Conservation (phyloP, 2,113 vertebrate species). For the Arizona elegans region DNA sequence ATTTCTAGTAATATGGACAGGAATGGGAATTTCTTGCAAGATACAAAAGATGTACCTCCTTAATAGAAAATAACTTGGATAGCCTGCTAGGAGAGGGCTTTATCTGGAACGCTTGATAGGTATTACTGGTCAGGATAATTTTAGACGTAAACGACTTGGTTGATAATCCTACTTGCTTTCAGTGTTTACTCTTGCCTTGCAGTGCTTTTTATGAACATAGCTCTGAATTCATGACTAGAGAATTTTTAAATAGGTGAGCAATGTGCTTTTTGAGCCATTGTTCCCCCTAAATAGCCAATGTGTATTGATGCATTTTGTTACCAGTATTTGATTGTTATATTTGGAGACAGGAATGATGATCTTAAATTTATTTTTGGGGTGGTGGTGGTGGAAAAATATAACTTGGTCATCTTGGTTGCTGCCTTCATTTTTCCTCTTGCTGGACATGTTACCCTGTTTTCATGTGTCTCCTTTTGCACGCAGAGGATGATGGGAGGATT, state of each 20-base stretch:
- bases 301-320: neutral
- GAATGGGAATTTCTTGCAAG: neutral
- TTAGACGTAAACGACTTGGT: neutral
- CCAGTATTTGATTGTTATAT: neutral
- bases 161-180: neutral
- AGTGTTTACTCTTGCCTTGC: neutral
- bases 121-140: neutral
- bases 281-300: neutral
- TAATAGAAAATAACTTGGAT: neutral
- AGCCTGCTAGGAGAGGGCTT: neutral
- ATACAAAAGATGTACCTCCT: neutral
- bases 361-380: neutral
- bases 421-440: neutral
- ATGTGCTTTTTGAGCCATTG: neutral
- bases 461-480: neutral
- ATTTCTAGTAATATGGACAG: neutral
- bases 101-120: neutral
- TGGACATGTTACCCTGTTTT: neutral
- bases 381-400: neutral
- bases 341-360: neutral
- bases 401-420: neutral
- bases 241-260: neutral
- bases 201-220: neutral
- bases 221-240: neutral
- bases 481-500: neutral